phyloP scores from a whole-genome alignment of 1,140 invertebrate genomes.

The Pseudoatta argentina region DNA sequence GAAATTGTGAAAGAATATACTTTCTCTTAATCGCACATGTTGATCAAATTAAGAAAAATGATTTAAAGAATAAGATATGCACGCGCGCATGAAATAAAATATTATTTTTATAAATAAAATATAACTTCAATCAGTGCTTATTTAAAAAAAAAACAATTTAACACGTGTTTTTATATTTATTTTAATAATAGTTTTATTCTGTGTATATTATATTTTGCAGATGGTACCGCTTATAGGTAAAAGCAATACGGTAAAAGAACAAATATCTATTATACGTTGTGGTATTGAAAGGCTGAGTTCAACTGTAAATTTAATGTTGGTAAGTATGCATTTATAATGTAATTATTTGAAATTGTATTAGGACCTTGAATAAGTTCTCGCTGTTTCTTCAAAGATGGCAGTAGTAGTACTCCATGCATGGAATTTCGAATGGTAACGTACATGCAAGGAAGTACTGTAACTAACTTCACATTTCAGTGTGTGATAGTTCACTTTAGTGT shows the following conservation, averaged over 20 bases:
- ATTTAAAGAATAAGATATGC: neutral
- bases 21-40: neutral
- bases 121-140: neutral
- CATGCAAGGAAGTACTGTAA: no score
- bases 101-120: neutral
- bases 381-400: no score
- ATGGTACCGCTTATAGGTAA: slow-evolving; percentile 75
- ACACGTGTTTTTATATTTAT: neutral
- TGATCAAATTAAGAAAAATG: neutral
- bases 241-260: slow-evolving; percentile 62
- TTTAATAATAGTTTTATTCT: neutral
- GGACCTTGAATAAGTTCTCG: no score
- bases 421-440: no score
- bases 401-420: no score
- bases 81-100: neutral
- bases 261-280: slow-evolving; percentile 71
- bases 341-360: neutral
- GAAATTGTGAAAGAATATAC: neutral
- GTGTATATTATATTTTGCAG: slow-evolving; percentile 70
- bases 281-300: slow-evolving; percentile 79
- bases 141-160: neutral
- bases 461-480: no score
- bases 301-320: slow-evolving; percentile 80
- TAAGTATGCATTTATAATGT: slow-evolving; percentile 68
- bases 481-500: no score